A percentile compares a stretch with the other conserved stretches of the same genome.
These are phyloP conservation scores for Thereuonema tuberculata DNA, from an alignment of 1,140 invertebrate genomes.

Conservation along the genomic window DNA sequence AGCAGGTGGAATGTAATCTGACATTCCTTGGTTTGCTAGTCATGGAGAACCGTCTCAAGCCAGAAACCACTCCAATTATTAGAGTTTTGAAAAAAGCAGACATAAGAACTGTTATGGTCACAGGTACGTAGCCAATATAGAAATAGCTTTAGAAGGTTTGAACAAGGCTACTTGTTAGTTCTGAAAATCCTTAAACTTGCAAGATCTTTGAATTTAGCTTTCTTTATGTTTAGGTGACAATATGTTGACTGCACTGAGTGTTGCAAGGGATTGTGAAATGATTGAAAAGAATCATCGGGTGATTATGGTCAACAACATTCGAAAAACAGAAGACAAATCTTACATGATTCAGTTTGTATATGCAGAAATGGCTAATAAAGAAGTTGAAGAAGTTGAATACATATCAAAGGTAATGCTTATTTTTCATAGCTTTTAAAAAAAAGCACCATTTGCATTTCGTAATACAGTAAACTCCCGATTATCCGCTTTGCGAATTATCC, in stretches of 20 bases:
- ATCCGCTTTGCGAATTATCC: too few species aligned
- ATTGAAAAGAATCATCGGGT: slow-evolving; percentile 57
- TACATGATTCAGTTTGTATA: slow-evolving; percentile 30
- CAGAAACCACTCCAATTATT: slow-evolving; percentile 63
- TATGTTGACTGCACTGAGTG: slow-evolving; percentile 80
- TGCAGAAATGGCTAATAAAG: slow-evolving; percentile 23
- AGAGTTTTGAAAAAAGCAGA: slow-evolving; percentile 56
- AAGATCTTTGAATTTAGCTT: too few species aligned
- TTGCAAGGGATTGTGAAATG: slow-evolving; percentile 79
- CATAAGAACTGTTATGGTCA: slow-evolving; percentile 84
- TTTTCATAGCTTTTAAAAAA: too few species aligned
- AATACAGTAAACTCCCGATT: too few species aligned
- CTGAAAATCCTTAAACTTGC: too few species aligned
- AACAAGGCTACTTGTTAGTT: too few species aligned
- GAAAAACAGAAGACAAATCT: slow-evolving; percentile 26
- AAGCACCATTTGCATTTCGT: neutral
- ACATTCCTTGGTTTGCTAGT: slow-evolving; percentile 72
- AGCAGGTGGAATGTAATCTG: slow-evolving; percentile 61
- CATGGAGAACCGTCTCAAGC: slow-evolving; percentile 80
- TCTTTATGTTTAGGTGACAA: slow-evolving; percentile 88
- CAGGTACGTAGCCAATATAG: slow-evolving; percentile 42
- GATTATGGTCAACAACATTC: slow-evolving; percentile 46
- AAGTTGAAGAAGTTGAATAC: slow-evolving; percentile 8
- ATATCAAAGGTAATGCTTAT: slow-evolving; percentile 16
- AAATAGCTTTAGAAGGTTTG: too few species aligned